Percentiles rank a stretch among this genome's conserved stretches.
Evolutionary conservation across 2,113 vertebrate genomes (phyloP).

Genomic region (Mesocricetus auratus): DNA sequence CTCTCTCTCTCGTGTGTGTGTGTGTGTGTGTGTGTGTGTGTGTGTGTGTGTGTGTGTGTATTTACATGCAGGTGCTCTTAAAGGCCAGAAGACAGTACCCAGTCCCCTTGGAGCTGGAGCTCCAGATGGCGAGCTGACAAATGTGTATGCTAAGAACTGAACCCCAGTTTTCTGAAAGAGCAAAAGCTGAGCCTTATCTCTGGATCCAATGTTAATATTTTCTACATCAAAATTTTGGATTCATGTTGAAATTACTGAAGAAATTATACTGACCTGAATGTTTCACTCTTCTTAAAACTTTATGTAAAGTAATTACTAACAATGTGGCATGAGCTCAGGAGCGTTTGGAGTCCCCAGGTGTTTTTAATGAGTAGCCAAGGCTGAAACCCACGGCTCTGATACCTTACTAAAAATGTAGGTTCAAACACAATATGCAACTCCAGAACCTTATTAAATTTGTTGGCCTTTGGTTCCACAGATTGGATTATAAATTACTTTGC

Average conservation of each 20-base stretch:
- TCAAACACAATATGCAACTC: conserved; percentile 20
- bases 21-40: too few relatives aligned
- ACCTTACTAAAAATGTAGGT: conserved; percentile 23
- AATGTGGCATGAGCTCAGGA: background rate
- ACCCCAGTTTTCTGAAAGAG: background rate
- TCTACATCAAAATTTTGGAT: background rate
- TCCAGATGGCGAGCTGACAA: background rate
- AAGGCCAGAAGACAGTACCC: background rate
- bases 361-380: background rate
- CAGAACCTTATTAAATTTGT: conserved; percentile 8
- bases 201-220: background rate
- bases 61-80: background rate
- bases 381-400: background rate
- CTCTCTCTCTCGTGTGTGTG: too few relatives aligned
- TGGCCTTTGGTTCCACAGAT: conserved; percentile 13
- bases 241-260: conserved; percentile 9
- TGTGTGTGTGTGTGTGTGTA: background rate
- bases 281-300: conserved; percentile 34
- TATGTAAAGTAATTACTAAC: background rate
- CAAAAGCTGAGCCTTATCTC: too few relatives aligned
- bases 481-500: conserved; percentile 1
- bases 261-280: conserved; percentile 7
- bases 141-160: background rate
- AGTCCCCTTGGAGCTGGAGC: background rate
- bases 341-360: background rate